Evolutionary conservation across 2,113 vertebrate species (phyloP).

Genomic region (Oxyruncus cristatus): DNA sequence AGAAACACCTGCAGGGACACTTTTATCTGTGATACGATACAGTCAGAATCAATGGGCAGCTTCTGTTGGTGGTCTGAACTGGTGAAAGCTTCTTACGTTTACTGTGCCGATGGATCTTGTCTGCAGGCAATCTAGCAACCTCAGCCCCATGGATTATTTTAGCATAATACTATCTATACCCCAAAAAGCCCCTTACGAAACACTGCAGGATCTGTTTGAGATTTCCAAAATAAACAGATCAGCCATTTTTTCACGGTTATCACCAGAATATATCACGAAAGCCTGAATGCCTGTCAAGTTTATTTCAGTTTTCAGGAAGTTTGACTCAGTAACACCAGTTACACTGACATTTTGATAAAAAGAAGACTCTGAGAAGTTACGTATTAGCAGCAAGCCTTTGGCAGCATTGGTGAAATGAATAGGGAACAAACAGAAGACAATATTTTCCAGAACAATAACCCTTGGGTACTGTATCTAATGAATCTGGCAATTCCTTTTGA

Average conservation of each 20-base stretch:
- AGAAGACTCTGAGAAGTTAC: neutral
- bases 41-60: neutral
- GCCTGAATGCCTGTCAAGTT: neutral
- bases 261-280: neutral
- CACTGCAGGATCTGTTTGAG: neutral
- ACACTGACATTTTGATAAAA: neutral
- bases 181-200: neutral
- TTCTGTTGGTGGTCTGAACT: neutral
- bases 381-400: neutral
- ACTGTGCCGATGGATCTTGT: neutral
- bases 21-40: neutral
- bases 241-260: rapidly evolving
- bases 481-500: neutral
- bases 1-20: neutral
- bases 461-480: neutral
- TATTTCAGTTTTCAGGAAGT: neutral
- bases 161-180: neutral
- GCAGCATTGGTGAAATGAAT: neutral
- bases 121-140: neutral
- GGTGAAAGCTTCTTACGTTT: neutral
- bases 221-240: neutral
- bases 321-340: neutral
- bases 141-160: neutral
- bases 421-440: neutral
- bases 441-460: neutral